Percentiles rank a stretch among this genome's conserved stretches.
phyloP scores from a whole-genome alignment of 2,888 invertebrate species.

The Ryuthela nishihirai region DNA sequence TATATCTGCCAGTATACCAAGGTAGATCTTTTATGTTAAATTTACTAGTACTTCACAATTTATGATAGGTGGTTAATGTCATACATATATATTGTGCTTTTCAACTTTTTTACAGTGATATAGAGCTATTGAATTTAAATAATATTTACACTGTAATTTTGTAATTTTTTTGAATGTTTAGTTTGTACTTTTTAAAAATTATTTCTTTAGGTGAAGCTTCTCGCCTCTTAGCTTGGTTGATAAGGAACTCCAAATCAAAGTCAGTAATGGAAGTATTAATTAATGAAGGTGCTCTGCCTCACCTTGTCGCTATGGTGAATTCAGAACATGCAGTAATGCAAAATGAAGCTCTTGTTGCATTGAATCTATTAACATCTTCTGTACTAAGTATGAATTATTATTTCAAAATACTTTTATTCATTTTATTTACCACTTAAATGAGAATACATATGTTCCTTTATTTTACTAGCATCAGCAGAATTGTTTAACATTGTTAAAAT shows the following conservation, averaged over 20 bases:
- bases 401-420: no score
- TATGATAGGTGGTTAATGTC: no score
- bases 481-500: no score
- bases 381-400: not conserved
- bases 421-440: no score
- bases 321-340: conserved; percentile 79
- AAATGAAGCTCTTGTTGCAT: conserved; percentile 50
- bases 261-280: conserved; percentile 54
- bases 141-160: not conserved
- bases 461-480: no score
- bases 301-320: conserved; percentile 74
- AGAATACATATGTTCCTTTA: no score
- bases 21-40: no score
- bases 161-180: not conserved
- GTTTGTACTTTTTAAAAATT: not conserved
- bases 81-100: no score
- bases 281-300: conserved; percentile 64
- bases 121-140: not conserved
- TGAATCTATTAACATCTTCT: conserved; percentile 45
- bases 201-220: conserved; percentile 48
- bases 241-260: conserved; percentile 61
- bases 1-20: no score
- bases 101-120: not conserved
- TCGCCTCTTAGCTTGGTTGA: conserved; percentile 58
- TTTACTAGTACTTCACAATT: no score